Conservation (phyloP, 2,888 invertebrate species). For the Cecidostiba fungosa region DNA sequence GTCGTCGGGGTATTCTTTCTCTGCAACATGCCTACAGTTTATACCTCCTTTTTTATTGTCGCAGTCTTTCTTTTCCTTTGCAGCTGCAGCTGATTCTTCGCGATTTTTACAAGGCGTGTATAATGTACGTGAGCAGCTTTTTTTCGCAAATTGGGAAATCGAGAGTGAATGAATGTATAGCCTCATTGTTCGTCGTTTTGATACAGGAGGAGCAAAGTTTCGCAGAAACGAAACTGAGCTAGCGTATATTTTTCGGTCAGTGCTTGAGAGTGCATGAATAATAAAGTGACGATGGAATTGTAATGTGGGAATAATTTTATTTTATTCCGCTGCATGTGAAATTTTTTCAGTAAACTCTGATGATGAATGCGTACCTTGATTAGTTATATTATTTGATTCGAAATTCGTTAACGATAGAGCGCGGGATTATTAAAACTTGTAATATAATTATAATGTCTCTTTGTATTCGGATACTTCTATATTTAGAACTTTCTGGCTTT, state of each 20-base stretch:
- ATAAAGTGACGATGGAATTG: background rate
- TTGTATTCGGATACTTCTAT: no score
- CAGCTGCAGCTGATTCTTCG: background rate
- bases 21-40: slow-evolving; percentile 13
- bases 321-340: no score
- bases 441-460: no score
- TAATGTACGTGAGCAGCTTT: background rate
- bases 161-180: background rate
- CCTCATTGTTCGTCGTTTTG: background rate
- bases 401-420: no score
- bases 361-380: no score
- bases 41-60: background rate
- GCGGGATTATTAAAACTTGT: no score
- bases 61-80: background rate
- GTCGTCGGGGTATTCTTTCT: slow-evolving; percentile 5
- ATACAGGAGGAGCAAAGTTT: background rate
- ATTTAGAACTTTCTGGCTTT: no score
- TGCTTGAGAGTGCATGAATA: background rate
- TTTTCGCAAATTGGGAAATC: slow-evolving; percentile 3
- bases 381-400: no score
- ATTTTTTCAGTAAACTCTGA: no score
- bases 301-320: no score
- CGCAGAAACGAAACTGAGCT: background rate
- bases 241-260: background rate
- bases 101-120: background rate